Percentiles rank a stretch among this genome's conserved stretches.
phyloP scores from a whole-genome alignment of 2,888 invertebrate species.

The Barypeithes pellucidus region DNA sequence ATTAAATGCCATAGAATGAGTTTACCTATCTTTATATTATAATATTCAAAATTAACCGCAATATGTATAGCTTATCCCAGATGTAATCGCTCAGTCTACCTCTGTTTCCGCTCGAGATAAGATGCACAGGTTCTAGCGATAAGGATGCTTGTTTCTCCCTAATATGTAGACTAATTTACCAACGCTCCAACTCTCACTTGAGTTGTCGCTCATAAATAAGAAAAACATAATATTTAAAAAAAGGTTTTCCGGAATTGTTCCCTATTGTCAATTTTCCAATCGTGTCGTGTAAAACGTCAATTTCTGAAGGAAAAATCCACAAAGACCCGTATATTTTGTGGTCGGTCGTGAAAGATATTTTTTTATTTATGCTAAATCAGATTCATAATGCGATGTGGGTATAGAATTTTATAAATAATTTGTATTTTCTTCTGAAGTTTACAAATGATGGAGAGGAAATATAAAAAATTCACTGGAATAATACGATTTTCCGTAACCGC shows the following conservation, averaged over 20 bases:
- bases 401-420: slow-evolving; percentile 23
- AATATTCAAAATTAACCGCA: slow-evolving; percentile 63
- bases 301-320: too few species aligned
- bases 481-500: too few species aligned
- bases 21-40: not conserved
- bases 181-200: slow-evolving; percentile 35
- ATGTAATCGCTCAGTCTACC: slow-evolving; percentile 68
- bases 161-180: slow-evolving; percentile 44
- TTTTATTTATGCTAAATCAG: not conserved
- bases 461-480: slow-evolving; percentile 34
- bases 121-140: slow-evolving; percentile 49
- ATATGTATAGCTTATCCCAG: slow-evolving; percentile 69
- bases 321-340: not conserved
- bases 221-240: not conserved
- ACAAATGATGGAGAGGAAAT: slow-evolving; percentile 18
- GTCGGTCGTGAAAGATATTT: not conserved
- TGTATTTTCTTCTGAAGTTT: slow-evolving; percentile 18
- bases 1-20: too few species aligned
- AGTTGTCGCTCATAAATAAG: slow-evolving; percentile 31
- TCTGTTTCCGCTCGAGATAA: slow-evolving; percentile 61
- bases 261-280: too few species aligned
- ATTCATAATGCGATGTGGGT: not conserved
- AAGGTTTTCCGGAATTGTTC: not conserved
- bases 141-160: slow-evolving; percentile 39
- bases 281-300: too few species aligned